Evolutionary conservation across 2,888 invertebrate species (phyloP).

Genomic region (Heliconius sara): DNA sequence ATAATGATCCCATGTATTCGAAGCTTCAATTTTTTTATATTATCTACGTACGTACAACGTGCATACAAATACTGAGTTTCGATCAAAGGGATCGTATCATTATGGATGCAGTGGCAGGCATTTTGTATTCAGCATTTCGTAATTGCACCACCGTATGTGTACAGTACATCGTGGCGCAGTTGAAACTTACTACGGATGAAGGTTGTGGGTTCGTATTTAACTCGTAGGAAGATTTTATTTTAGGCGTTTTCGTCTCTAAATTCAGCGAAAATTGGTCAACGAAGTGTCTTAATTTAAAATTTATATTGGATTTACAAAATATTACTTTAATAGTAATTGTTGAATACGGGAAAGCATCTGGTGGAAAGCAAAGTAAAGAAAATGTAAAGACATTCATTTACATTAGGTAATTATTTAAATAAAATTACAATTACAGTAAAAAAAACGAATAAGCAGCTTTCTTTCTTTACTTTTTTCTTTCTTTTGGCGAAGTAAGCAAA

Average conservation of each 20-base stretch:
- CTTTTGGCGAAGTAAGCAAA: too few species aligned
- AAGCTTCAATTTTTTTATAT: slow-evolving; percentile 23
- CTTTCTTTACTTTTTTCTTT: too few species aligned
- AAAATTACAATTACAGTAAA: too few species aligned
- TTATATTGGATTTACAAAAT: neutral
- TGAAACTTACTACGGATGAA: neutral
- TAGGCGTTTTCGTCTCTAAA: neutral
- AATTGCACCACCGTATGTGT: slow-evolving; percentile 2
- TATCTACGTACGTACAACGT: neutral
- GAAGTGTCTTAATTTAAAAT: neutral
- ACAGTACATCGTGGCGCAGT: neutral
- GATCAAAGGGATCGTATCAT: slow-evolving; percentile 29
- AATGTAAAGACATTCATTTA: too few species aligned
- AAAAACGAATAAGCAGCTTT: too few species aligned
- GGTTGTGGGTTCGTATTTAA: neutral
- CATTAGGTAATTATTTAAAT: too few species aligned
- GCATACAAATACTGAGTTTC: slow-evolving; percentile 6
- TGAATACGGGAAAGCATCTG: too few species aligned
- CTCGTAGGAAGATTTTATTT: neutral
- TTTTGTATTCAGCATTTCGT: slow-evolving; percentile 21
- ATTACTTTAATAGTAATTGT: too few species aligned
- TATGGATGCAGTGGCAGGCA: slow-evolving; percentile 23
- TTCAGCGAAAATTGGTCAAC: neutral
- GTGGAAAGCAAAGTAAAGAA: too few species aligned
- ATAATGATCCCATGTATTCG: slow-evolving; percentile 14